phyloP scores from a whole-genome alignment of 2,113 vertebrate genomes.

The Entelurus aequoreus region DNA sequence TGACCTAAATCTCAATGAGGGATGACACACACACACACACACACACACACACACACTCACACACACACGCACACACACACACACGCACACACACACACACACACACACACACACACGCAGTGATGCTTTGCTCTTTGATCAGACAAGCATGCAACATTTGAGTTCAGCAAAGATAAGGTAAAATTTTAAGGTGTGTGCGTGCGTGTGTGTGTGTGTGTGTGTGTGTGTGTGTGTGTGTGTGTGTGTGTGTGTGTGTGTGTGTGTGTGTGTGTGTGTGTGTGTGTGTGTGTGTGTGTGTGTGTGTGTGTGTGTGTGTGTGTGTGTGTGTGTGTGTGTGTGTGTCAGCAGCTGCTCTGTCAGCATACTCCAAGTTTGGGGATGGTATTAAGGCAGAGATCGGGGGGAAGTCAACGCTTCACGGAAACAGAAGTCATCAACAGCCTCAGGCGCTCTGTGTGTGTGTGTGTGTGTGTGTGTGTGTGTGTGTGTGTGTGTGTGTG shows the following conservation, averaged over 20 bases:
- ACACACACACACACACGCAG: no score
- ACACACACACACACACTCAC: slow-evolving; percentile 4
- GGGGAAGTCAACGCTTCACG: not conserved
- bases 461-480: no score
- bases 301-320: slow-evolving; percentile 14
- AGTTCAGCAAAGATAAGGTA: no score
- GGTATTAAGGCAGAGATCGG: not conserved
- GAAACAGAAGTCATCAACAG: no score
- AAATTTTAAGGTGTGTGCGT: no score
- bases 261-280: not conserved
- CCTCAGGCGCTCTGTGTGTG: no score
- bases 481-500: no score
- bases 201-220: no score
- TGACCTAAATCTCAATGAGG: slow-evolving; percentile 45
- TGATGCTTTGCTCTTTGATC: no score
- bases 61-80: not conserved
- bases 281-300: slow-evolving; percentile 10
- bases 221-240: no score
- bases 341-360: slow-evolving; percentile 66
- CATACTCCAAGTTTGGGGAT: slow-evolving; percentile 47
- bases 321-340: slow-evolving; percentile 23
- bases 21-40: slow-evolving; percentile 16
- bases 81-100: not conserved
- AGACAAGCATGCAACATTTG: no score
- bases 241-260: no score